Base-by-base conservation (phyloP, 2,888 invertebrate species). In the Ophioninae sp. region DNA sequence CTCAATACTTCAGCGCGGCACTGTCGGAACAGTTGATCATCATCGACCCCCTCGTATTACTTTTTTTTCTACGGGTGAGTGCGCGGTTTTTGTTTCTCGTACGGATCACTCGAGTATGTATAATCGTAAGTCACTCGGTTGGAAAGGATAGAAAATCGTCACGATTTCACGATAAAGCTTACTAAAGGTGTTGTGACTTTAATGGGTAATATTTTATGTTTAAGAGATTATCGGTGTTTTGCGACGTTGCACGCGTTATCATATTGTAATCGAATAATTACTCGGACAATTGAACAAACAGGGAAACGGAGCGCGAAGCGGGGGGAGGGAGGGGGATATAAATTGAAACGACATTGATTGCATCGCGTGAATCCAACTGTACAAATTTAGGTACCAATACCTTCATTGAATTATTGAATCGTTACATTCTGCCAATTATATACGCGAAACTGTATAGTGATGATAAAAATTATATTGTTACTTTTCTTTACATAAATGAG, bases 361-460 rank as follows among this genome's bases (percentile, higher is more conserved):
- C 73, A 79, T 73, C 73, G 65, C 83, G 72, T 86, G 85, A 89
- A 89, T 88, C 87, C 88, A 90, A 86, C 89, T 91, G 91, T 92
- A 91, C 90, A 91, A 91, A 92, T 88, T 89, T 87, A 88, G 73
- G 83, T 85, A 87, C 86, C 87, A 86, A 89, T 89, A 86, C 88
- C 88, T 88, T 89, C 85, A 81, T 75, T 74, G 76, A 83, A 85
- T 77, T 90, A 91, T 89, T 88, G 89, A 90, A 88, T 89, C 74
- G 90, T 90, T 91, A 91, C 85, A 89, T 89, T 90, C 89, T 89
- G 90, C 89, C 89, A 90, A 88, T 88, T 91, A 91, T 88, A 84
- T 83, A 88, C 86, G 86, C 87, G 86, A 88, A 92, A 88, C 88
- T 91, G 89, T 91, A 91, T 89, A 85, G 89, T 89, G 89, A 87